Evolutionary conservation across 2,113 vertebrate species (phyloP), one percentile per base, ranked within the genome.

Genomic region (Lota lota): DNA sequence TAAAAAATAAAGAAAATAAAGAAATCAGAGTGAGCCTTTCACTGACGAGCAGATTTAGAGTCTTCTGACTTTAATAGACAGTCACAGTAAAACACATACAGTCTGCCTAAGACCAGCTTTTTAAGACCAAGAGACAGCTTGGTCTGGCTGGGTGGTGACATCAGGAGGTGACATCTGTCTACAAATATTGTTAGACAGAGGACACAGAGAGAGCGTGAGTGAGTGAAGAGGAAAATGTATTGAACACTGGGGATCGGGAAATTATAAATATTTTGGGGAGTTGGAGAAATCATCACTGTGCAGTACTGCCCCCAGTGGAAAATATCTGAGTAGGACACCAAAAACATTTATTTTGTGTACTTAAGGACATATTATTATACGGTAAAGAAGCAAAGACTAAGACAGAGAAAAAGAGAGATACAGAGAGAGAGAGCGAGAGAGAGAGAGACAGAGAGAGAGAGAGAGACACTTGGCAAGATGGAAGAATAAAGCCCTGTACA

Each of bases 11-110:
- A 33, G 28, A 33, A 33, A 33, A 33, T 74, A n/a, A n/a, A n/a
- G n/a, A n/a, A 83, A 86, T 82, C 78, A 83, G 85, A 86, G 69
- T 77, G 63, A 68, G 70, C 61, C 80, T 65, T 33, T 61, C 79
- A 70, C 79, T 78, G 77, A 82, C 88, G 84, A 85, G 83, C 64
- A 79, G 88, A 82, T 86, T 89, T 87, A 68, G 80, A 85, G 73
- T 73, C 66, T 76, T 82, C 83, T 83, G 74, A 76, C 76, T 80
- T 87, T 86, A 83, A 87, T 87, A 84, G 85, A 88, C 83, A 83
- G 88, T 78, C 28, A 33, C 6, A 79, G 76, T 84, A 82, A 89
- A 85, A 88, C 73, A 87, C 84, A 87, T 64, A 74, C 69, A 68
- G 79, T 69, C 58, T 70, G 76, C 47, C 47, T 64, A 83, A 86